Conservation (phyloP, 1,140 invertebrate species). For the Ridgeia piscesae region DNA sequence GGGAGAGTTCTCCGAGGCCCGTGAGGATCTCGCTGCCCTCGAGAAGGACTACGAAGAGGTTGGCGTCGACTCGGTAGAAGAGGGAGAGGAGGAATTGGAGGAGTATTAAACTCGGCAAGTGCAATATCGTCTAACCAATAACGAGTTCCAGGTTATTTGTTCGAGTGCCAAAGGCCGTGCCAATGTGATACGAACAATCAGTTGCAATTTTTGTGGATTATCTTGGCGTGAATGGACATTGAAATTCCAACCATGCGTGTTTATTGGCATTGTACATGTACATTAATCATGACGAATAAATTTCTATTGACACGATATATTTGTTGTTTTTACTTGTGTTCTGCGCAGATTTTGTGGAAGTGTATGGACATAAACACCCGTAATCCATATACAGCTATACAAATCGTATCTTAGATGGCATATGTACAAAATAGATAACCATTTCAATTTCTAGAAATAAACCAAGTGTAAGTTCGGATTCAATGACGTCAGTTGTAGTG, state of each 20-base stretch:
- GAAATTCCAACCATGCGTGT: not conserved
- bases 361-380: not conserved
- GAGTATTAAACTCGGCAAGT: not conserved
- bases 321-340: not conserved
- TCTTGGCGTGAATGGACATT: not conserved
- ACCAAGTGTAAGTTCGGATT: too few relatives aligned
- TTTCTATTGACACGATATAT: not conserved
- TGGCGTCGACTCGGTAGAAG: not conserved
- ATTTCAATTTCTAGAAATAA: too few relatives aligned
- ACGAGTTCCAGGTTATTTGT: not conserved
- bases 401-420: too few relatives aligned
- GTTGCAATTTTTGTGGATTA: not conserved
- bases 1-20: not conserved
- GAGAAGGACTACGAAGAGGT: constrained; percentile 3
- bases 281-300: not conserved
- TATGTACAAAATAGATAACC: too few relatives aligned
- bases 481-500: too few relatives aligned
- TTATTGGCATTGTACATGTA: not conserved
- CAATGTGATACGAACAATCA: not conserved
- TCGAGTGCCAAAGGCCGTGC: not conserved
- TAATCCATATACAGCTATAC: too few relatives aligned
- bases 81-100: not conserved
- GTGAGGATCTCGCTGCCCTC: not conserved
- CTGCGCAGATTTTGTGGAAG: not conserved
- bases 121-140: not conserved